phyloP scores from a whole-genome alignment of 64 coral and sea anemone genomes.

The Stichodactyla mertensii region DNA sequence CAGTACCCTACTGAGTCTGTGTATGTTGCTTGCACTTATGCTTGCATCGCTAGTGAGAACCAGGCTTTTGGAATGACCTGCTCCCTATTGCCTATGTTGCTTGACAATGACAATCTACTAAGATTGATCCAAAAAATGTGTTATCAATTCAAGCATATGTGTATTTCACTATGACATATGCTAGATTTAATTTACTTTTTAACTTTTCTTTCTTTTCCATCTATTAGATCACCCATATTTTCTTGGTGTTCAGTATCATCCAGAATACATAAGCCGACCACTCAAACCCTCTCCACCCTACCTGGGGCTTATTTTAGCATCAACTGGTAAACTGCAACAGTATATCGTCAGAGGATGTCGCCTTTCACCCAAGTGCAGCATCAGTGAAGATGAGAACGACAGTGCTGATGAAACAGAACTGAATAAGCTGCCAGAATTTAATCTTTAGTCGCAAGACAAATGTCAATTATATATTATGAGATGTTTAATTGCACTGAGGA shows the following conservation, averaged over 20 bases:
- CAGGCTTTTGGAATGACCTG: too few species aligned
- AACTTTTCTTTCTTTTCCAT: background rate
- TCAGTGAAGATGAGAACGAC: slow-evolving; percentile 73
- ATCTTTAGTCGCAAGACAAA: slow-evolving; percentile 16
- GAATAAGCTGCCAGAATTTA: slow-evolving; percentile 43
- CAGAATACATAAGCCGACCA: slow-evolving; percentile 92
- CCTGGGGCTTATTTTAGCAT: slow-evolving; percentile 90
- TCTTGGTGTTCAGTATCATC: slow-evolving; percentile 95
- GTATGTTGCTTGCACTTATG: too few species aligned
- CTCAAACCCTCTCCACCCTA: slow-evolving; percentile 92
- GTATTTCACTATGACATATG: background rate
- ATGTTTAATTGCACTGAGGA: too few species aligned
- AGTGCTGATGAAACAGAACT: slow-evolving; percentile 43
- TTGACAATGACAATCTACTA: too few species aligned
- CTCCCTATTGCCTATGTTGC: too few species aligned
- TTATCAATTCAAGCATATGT: too few species aligned
- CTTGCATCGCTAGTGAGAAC: too few species aligned
- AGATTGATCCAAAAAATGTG: too few species aligned
- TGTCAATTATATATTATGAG: background rate
- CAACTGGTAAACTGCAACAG: slow-evolving; percentile 66
- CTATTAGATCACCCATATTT: slow-evolving; percentile 89
- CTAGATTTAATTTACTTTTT: background rate
- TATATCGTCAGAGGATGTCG: slow-evolving; percentile 77
- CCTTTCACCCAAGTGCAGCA: slow-evolving; percentile 73
- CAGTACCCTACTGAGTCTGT: too few species aligned